Conservation (phyloP, 2,888 invertebrate species). For the Tenthredo mesomela region DNA sequence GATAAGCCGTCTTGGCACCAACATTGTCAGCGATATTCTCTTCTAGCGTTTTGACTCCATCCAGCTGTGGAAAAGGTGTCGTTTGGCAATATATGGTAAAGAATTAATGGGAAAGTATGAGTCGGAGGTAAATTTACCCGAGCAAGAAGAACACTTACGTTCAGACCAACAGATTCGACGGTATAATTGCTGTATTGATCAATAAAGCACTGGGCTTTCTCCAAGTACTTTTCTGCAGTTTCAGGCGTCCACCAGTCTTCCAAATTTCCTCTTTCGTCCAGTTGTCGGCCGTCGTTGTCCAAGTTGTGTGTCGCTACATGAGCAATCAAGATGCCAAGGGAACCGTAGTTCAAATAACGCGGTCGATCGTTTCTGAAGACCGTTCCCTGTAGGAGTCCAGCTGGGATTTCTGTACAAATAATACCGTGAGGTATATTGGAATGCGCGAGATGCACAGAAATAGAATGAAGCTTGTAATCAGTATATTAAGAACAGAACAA, state of each 20-base stretch:
- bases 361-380: conserved; percentile 95
- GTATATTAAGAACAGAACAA: neutral
- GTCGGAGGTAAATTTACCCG: neutral
- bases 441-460: neutral
- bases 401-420: conserved; percentile 90
- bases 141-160: conserved; percentile 79
- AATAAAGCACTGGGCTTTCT: conserved; percentile 94
- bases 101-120: neutral
- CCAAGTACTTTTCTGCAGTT: conserved; percentile 90
- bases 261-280: conserved; percentile 94
- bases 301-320: conserved; percentile 96
- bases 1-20: conserved; percentile 94
- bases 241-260: conserved; percentile 95
- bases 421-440: neutral
- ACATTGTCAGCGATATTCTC: conserved; percentile 98
- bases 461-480: neutral
- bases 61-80: conserved; percentile 81
- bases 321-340: conserved; percentile 94
- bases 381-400: conserved; percentile 94
- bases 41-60: conserved; percentile 94
- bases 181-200: conserved; percentile 96
- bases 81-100: neutral
- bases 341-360: conserved; percentile 95
- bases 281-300: conserved; percentile 93
- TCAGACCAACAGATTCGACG: conserved; percentile 87